phyloP scores from a whole-genome alignment of 2,888 invertebrate species.

The Elysia crispata region DNA sequence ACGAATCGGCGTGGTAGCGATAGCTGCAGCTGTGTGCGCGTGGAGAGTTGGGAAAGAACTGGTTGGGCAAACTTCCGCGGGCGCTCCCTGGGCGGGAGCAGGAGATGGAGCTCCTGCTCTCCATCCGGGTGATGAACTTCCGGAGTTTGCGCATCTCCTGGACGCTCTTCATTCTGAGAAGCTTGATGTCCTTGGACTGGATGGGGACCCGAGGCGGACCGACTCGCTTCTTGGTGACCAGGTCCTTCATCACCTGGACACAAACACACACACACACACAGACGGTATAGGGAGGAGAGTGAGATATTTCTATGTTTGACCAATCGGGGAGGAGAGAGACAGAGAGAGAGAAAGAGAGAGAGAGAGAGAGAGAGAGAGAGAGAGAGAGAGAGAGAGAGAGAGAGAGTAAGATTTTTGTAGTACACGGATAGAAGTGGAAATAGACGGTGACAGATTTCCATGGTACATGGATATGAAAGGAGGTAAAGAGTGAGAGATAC shows the following conservation, averaged over 20 bases:
- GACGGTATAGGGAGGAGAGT: too few species aligned
- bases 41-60: conserved; percentile 44
- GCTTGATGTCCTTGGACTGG: conserved; percentile 42
- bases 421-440: too few species aligned
- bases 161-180: conserved; percentile 48
- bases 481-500: too few species aligned
- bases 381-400: conserved; percentile 15
- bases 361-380: conserved; percentile 30
- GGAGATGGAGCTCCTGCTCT: conserved; percentile 56
- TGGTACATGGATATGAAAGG: too few species aligned
- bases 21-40: conserved; percentile 36
- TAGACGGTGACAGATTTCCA: too few species aligned
- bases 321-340: not conserved
- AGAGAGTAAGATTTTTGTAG: conserved; percentile 17
- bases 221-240: conserved; percentile 59
- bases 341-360: conserved; percentile 20
- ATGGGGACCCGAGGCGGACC: conserved; percentile 51
- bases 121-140: conserved; percentile 45
- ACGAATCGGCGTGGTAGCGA: conserved; percentile 2
- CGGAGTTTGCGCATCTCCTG: conserved; percentile 47
- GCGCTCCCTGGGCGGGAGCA: too few species aligned
- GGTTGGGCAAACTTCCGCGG: too few species aligned
- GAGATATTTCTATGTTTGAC: too few species aligned
- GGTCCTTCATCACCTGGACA: conserved; percentile 30
- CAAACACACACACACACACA: too few species aligned